Evolutionary conservation across 2,113 vertebrate species (phyloP).

Genomic region (Pelmatolapia mariae): DNA sequence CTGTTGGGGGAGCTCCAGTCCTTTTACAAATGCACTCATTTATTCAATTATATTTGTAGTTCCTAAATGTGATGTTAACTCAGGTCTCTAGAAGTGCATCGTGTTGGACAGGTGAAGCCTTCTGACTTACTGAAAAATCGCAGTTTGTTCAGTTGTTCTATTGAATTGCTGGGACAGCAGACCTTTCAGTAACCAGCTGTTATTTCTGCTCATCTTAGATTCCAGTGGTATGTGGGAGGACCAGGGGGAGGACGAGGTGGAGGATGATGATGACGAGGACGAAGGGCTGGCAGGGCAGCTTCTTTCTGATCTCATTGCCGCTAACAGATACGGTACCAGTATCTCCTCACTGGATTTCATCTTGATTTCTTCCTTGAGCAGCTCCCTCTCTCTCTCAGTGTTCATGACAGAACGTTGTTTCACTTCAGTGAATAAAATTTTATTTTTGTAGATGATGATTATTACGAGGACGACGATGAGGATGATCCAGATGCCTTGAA

Average conservation of each 20-base stretch:
- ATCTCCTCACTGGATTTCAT: background rate
- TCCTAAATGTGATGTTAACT: background rate
- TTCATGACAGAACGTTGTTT: background rate
- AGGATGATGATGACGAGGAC: constrained; percentile 82
- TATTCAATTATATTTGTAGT: background rate
- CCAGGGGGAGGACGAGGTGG: constrained; percentile 82
- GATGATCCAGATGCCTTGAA: constrained; percentile 96
- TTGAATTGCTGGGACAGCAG: background rate
- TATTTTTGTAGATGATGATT: constrained; percentile 85
- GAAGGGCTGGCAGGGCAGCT: constrained; percentile 90
- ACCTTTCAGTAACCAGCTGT: background rate
- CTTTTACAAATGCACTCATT: background rate
- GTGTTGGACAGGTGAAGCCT: background rate
- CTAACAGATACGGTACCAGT: constrained; percentile 89
- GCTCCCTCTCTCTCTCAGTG: rapidly evolving
- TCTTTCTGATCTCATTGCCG: constrained; percentile 91
- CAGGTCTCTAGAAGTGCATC: background rate
- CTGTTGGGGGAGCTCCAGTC: background rate
- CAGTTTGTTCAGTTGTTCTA: background rate
- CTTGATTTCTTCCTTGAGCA: no score
- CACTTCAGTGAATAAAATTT: background rate
- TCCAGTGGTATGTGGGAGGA: constrained; percentile 96
- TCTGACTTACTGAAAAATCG: background rate
- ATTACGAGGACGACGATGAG: constrained; percentile 96
- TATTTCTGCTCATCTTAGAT: constrained; percentile 65